phyloP scores from a whole-genome alignment of 2,888 invertebrate genomes.

The Ceriagrion tenellum region DNA sequence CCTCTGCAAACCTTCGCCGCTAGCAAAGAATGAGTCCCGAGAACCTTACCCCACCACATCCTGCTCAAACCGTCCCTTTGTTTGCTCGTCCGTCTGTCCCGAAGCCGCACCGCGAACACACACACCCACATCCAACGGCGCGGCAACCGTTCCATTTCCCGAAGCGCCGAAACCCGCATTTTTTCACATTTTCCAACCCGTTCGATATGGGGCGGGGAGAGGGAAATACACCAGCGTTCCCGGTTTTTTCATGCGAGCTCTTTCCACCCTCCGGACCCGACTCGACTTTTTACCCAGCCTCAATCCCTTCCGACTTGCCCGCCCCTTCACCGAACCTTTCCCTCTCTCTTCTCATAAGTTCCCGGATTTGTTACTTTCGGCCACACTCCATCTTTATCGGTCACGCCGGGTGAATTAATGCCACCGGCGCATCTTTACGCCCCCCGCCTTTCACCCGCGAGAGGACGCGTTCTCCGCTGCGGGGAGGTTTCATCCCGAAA shows the following conservation, averaged over 20 bases:
- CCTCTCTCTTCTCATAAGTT: not conserved
- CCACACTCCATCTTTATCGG: not conserved
- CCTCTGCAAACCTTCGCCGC: not conserved
- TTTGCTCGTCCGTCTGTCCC: slow-evolving; percentile 20
- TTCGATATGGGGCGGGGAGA: not conserved
- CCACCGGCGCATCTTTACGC: not conserved
- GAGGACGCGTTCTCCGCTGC: not conserved
- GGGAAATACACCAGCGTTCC: not conserved
- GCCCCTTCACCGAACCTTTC: not conserved
- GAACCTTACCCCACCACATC: not conserved
- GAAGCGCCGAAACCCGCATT: not conserved
- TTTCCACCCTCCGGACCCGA: not conserved
- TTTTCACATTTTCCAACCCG: not conserved
- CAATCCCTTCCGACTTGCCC: not conserved
- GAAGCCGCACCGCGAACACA: not conserved
- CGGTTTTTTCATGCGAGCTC: slow-evolving; percentile 4
- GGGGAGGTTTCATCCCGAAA: not conserved
- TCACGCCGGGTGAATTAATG: not conserved
- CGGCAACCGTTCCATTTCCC: not conserved
- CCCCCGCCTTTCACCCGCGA: not conserved
- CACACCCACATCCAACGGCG: not conserved
- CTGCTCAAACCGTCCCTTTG: not conserved
- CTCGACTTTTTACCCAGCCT: not conserved
- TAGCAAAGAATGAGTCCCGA: not conserved
- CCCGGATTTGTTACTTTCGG: not conserved